phyloP scores from a whole-genome alignment of 2,113 vertebrate genomes.

The Hemichromis elongatus region DNA sequence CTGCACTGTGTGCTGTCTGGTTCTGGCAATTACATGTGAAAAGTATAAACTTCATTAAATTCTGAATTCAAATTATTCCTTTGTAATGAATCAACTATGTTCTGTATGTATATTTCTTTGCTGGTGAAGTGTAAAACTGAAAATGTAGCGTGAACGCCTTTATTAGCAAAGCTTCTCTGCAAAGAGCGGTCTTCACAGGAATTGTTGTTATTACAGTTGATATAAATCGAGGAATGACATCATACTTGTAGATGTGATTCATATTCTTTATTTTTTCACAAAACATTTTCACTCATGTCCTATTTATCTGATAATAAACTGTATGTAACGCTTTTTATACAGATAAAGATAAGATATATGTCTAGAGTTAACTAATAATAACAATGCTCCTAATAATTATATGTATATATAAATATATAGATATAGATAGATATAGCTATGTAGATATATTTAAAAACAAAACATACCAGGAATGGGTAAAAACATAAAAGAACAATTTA shows the following conservation, averaged over 20 bases:
- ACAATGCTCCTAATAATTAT: not conserved
- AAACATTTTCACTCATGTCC: not conserved
- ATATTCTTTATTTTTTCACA: not conserved
- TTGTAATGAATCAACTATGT: not conserved
- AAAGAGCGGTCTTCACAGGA: not conserved
- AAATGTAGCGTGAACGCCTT: not conserved
- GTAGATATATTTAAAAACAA: accelerated
- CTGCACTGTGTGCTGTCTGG: not conserved
- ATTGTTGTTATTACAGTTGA: not conserved
- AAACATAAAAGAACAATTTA: not conserved
- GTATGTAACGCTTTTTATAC: not conserved
- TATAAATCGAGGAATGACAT: not conserved
- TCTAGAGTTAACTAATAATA: not conserved
- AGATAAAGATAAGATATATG: not conserved
- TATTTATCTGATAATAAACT: not conserved
- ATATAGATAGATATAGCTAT: no score
- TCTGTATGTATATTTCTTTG: not conserved
- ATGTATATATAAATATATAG: not conserved
- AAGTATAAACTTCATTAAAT: not conserved
- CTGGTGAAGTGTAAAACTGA: not conserved
- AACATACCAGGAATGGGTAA: not conserved
- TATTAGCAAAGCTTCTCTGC: not conserved
- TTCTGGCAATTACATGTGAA: not conserved
- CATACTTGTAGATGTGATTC: not conserved
- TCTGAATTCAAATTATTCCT: not conserved